Evolutionary conservation across 2,888 invertebrate genomes (phyloP), one percentile per base, ranked within the genome.

Genomic region (Byasa hedistus): DNA sequence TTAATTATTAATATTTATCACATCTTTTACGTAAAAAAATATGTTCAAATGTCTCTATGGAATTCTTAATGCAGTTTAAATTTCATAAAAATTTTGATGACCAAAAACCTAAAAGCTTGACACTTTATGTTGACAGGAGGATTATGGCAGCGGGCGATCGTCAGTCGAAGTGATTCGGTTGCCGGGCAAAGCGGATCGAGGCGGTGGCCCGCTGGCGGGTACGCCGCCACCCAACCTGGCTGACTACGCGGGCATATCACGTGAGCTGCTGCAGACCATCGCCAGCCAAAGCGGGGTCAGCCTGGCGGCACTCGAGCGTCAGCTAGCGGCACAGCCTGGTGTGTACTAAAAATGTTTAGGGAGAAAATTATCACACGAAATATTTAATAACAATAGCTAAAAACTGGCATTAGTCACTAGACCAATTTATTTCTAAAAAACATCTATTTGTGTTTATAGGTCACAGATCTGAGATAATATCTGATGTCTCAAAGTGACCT

Each of bases 121-220:
- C 8, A 36, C 8, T 17, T 23, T 52, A 21, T 64, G 8, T 19
- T 66, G 8, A 0, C 76, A 89, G 85, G 89, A 89, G 36, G 89
- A 90, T 59, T 89, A 87, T 71, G 85, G 86, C 61, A 83, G 87
- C 62, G 86, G 91, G 0, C 87, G 92, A 64, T 96, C 96, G 82
- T 94, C 96, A 15, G 96, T 96, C 64, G 96, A 97, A 82, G 96
- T 96, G 76, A 96, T 96, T 76, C 95, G 96, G 81, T 81, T 96
- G 78, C 96, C 96, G 27, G 94, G 95, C 72, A 94, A 95, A 63
- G 92, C 93, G 56, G 90, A 90, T 52, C 71, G 85, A 56, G 27
- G 75, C 61, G 76, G 81, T 17, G 77, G 81, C 21, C 75, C 78
- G 69, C 84, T 92, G 63, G 90, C 93, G 68, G 93, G 92, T 62